Base-by-base conservation (phyloP, 1,140 invertebrate species). In the Cydia amplana region DNA sequence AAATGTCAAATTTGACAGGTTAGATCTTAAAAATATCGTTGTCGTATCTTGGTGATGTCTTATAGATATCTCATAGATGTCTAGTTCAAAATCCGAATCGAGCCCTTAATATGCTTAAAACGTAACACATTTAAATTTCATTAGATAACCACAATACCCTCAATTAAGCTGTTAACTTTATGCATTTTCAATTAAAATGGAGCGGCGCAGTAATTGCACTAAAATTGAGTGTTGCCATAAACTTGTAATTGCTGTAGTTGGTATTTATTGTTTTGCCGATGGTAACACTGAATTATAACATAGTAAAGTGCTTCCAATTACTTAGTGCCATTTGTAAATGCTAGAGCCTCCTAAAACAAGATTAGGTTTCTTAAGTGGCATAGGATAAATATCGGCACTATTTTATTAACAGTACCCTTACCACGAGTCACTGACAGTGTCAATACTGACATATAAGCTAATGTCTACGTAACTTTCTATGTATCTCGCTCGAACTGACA, bases 251-350 rank as follows among this genome's bases (percentile, higher is more conserved):
- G 20, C 55, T 12, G 14, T 49, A 51, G 16, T 60, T 23, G 7
- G 55, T 60, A 60, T 60, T 60, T 60, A 60, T 60, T 23, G 55
- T 60, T 60, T 60, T 23, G 55, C 18, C 55, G 55, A 60, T 60
- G 55, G 55, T 18, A 60, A 60, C 55, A 60, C 18, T 60, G 18
- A 20, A 60, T 20, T 51, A n/a, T 51, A 51, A 60, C 55, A 60
- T 60, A 23, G 4, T 23, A 60, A 51, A 51, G 4, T 49, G n/a
- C 20, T 60, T 23, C 20, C n/a, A 60, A 60, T 60, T 60, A 60
- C 55, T 60, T 23, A 60, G 55, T 0, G 7, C 16, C n/a, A 5
- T 23, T 20, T 51, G 16, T 51, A n/a, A 23, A 10, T 60, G 55
- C 12, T 16, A n/a, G 12, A 49, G 16, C 16, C 14, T 40, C 36